Evolutionary conservation across 2,797 vertebrate genomes (phyloP), one percentile per base, ranked within the genome.

Genomic region (Sorex maritimensis): DNA sequence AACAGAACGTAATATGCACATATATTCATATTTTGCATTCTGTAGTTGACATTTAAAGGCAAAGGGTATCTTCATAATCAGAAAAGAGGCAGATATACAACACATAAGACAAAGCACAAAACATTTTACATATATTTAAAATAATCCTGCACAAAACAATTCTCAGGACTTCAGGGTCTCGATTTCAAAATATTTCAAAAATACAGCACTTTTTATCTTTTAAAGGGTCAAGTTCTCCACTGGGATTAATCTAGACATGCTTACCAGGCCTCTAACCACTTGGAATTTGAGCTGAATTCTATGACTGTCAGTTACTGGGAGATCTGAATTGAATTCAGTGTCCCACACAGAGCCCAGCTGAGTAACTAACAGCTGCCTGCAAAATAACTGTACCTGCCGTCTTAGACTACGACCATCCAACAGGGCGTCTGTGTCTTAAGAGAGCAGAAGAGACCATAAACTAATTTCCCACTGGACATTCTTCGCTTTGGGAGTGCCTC

Each of bases 161-260:
- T 72, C 71, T 94, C 63, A 71, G 28, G 61, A 86, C 41, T 61
- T 19, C 26, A 86, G 46, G 83, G 61, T 86, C 41, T 88, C 67
- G 77, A 77, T 77, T 86, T 95, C 52, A 77, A n/a, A 8, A 8
- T 52, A 79, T 73, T 96, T 92, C 38, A 95, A 93, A 92, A 94
- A 85, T 15, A 81, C 5, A 82, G 15, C 72, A 5, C 2, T 34
- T 34, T 8, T 2, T 15, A 84, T 38, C 28, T 93, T 91, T 88
- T 72, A 80, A 78, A 89, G 82, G 13, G 79, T 52, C 10, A 92
- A 11, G 4, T 69, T 85, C 72, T 96, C n/a, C 61, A 61, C 14
- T n/a, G 26, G 12, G 17, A 84, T 75, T 89, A 95, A 93, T 10
- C 49, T 72, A 89, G 58, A 63, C 1, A 44, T 24, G 21, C 12